Percentiles rank a stretch among this genome's conserved stretches.
Conservation (phyloP, 2,888 invertebrate genomes). For the Andrena haemorrhoa region DNA sequence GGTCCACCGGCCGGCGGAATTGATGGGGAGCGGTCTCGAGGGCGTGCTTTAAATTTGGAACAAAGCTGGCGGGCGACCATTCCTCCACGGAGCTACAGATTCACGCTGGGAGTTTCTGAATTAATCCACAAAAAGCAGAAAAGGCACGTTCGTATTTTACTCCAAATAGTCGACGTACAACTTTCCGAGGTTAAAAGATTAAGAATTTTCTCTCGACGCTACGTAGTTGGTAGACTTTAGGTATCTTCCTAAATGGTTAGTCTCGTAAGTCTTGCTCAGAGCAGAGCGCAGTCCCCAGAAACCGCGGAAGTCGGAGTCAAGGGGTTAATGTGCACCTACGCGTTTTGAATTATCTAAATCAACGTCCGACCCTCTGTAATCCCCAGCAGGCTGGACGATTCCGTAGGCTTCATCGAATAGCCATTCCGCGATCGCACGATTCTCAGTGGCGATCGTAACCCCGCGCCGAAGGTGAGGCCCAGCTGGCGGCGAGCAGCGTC, state of each 20-base stretch:
- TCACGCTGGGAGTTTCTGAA: constrained; percentile 5
- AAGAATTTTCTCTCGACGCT: too few relatives aligned
- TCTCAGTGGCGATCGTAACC: constrained; percentile 28
- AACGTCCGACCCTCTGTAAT: too few relatives aligned
- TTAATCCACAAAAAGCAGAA: neutral
- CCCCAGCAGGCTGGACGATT: neutral
- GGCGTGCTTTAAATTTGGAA: constrained; percentile 34
- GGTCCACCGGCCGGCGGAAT: constrained; percentile 33
- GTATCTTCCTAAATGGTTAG: too few relatives aligned
- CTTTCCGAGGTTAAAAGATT: too few relatives aligned
- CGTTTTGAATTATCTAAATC: neutral
- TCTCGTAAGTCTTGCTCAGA: too few relatives aligned
- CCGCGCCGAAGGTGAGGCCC: neutral
- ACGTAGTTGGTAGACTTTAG: too few relatives aligned
- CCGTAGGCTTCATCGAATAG: neutral
- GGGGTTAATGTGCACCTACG: neutral
- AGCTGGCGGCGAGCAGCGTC: neutral
- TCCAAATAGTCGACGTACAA: neutral
- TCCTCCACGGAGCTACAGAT: neutral
- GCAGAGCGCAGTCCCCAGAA: too few relatives aligned
- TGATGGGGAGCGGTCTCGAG: constrained; percentile 40
- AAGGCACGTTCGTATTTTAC: neutral
- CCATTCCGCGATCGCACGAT: neutral
- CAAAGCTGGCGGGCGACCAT: constrained; percentile 22
- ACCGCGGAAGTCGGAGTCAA: too few relatives aligned